phyloP scores from a whole-genome alignment of 64 coral and sea anemone genomes.

The Anthopleura sola region DNA sequence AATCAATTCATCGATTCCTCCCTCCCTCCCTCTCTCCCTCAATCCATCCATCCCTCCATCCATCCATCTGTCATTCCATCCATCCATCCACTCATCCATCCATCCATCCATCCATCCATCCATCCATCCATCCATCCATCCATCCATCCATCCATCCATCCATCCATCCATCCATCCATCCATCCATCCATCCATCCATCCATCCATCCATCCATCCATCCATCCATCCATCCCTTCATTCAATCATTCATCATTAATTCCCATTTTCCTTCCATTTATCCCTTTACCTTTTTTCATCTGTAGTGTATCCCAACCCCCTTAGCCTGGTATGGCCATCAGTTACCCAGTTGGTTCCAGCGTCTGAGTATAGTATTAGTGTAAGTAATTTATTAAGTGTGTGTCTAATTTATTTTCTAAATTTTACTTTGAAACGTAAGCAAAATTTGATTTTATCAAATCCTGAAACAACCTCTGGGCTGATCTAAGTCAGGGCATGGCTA shows the following conservation, averaged over 20 bases:
- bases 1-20: background rate
- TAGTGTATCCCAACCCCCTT: conserved; percentile 91
- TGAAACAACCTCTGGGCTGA: too few relatives aligned
- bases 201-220: background rate
- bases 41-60: background rate
- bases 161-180: background rate
- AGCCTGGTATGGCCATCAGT: conserved; percentile 83
- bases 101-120: background rate
- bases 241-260: too few relatives aligned
- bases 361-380: conserved; percentile 82
- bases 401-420: too few relatives aligned
- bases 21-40: background rate
- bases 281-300: too few relatives aligned
- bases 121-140: background rate
- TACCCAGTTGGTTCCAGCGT: conserved; percentile 87
- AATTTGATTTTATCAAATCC: too few relatives aligned
- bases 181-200: background rate
- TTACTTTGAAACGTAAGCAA: too few relatives aligned
- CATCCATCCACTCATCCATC: background rate
- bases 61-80: background rate
- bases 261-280: too few relatives aligned
- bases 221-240: too few relatives aligned
- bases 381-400: too few relatives aligned
- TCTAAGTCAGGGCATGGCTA: too few relatives aligned
- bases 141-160: background rate